Evolutionary conservation across 1,140 invertebrate genomes (phyloP), one percentile per base, ranked within the genome.

Genomic region (Aphidius ervi): DNA sequence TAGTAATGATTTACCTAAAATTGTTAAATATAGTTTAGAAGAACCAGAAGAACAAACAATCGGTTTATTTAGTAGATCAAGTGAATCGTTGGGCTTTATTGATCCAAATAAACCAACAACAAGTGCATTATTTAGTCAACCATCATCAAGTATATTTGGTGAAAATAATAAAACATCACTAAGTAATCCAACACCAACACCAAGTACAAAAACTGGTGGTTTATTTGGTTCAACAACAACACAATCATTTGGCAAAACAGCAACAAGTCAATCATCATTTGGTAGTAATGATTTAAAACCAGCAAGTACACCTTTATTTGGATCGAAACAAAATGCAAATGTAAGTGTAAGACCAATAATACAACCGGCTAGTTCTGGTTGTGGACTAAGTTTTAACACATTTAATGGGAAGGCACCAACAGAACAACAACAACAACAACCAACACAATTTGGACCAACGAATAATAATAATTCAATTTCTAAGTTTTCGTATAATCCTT

Each of bases 361-460:
- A 53, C 86, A 85, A 66, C 78, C 85, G 5, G 66, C 80, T 39
- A 81, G 80, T 8, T 85, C 86, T 69, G 80, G 81, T 47, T 87
- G 85, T 69, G 78, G 81, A 5, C 74, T 81, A 41, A 75, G 81
- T 9, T 73, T 79, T 3, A 73, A 74, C 5, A 78, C 80, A 16
- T 65, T 87, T 5, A 1, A 16, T 16, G 86, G 87, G 71, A 83
- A 84, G 1, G 83, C 85, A 68, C 63, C 80, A 9, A 16, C 16
- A 16, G 76, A 73, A 58, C 81, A 72, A 63, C 71, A 68, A 20
- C 16, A 16, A 16, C 16, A 70, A 68, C 82, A 76, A 67, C 68
- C 70, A 47, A 77, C 69, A 54, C 82, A 83, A 9, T 91, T 92
- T 74, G 88, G 87, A 0, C 86, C 86, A 66, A 73, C 83, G 8